Conservation (phyloP, 2,888 invertebrate species). For the Eurois occulta region DNA sequence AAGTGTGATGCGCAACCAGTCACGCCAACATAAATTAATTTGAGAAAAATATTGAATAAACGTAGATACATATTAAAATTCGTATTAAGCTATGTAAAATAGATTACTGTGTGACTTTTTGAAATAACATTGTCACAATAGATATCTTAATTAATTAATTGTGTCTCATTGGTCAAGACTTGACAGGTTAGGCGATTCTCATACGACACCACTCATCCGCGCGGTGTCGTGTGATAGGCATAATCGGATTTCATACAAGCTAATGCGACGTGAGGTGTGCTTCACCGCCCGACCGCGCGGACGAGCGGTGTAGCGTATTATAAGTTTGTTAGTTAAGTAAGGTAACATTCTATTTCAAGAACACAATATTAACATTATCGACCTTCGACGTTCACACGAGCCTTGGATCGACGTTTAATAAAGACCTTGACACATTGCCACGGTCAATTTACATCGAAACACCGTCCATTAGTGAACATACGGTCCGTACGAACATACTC, state of each 20-base stretch:
- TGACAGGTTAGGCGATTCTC: background rate
- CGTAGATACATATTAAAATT: background rate
- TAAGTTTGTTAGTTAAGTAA: background rate
- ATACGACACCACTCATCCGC: background rate
- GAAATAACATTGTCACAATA: background rate
- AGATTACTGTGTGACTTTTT: background rate
- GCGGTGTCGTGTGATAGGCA: background rate
- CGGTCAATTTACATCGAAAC: conserved; percentile 33
- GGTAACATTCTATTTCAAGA: conserved; percentile 15
- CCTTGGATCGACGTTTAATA: conserved; percentile 35
- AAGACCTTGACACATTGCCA: conserved; percentile 48
- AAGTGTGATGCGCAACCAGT: background rate
- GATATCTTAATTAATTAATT: background rate
- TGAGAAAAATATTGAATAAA: background rate
- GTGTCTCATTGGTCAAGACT: background rate
- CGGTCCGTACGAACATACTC: no score
- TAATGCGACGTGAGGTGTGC: background rate
- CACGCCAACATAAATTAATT: background rate
- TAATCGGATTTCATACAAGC: background rate
- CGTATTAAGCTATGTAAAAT: background rate
- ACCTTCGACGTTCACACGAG: conserved; percentile 16
- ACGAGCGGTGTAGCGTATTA: background rate
- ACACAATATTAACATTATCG: conserved; percentile 24
- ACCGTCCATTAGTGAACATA: conserved; percentile 21
- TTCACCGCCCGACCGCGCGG: background rate